A percentile compares a stretch with the other conserved stretches of the same genome.
Conservation (phyloP, 2,113 vertebrate genomes). For the Istiophorus platypterus region DNA sequence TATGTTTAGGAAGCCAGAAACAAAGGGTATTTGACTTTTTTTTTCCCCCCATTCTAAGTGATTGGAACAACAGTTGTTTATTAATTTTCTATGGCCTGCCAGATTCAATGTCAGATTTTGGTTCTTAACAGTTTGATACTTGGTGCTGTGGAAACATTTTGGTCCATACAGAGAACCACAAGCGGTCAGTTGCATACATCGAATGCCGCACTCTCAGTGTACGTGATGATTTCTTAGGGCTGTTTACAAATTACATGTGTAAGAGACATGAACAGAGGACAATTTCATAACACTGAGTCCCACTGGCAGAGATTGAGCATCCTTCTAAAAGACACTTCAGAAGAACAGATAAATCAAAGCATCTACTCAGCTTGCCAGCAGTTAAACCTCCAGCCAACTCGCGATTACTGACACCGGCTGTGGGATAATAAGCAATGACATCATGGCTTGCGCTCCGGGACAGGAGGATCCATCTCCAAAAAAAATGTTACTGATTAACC, state of each 20-base stretch:
- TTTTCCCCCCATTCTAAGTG: background rate
- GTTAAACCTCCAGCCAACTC: constrained; percentile 60
- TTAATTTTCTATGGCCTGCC: background rate
- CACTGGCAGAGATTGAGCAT: constrained; percentile 24
- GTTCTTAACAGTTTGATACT: too few species aligned
- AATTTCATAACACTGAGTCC: constrained; percentile 25
- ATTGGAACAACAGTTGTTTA: background rate
- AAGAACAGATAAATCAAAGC: constrained; percentile 56
- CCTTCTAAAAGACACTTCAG: constrained; percentile 40
- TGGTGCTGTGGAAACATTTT: background rate
- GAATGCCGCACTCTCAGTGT: background rate
- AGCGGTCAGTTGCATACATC: background rate
- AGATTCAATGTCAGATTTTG: background rate
- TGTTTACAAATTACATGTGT: background rate
- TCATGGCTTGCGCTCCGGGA: constrained; percentile 57
- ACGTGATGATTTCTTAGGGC: background rate
- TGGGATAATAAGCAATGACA: constrained; percentile 83
- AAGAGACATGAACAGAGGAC: constrained; percentile 10
- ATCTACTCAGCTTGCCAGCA: constrained; percentile 52
- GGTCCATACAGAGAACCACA: background rate
- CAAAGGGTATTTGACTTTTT: background rate
- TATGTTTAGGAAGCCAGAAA: too few species aligned
- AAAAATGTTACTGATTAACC: constrained; percentile 80
- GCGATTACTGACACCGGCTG: constrained; percentile 68
- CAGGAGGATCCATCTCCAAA: constrained; percentile 69